Conservation (phyloP, 1,140 invertebrate species). For the Adelges cooleyi region DNA sequence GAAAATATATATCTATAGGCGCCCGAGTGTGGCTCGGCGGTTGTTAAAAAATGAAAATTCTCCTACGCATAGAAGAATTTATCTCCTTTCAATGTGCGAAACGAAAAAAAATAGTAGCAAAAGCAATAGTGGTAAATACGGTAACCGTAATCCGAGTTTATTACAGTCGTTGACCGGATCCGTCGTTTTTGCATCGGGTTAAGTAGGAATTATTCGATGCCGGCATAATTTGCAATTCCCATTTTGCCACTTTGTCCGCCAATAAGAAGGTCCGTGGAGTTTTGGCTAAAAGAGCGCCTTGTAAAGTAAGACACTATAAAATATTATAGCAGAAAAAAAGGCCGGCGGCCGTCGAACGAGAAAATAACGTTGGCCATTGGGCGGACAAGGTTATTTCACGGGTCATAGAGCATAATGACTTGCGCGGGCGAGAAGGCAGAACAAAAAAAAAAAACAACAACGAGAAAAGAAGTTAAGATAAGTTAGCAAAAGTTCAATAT, state of each 20-base stretch:
- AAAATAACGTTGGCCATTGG: background rate
- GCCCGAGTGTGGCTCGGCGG: too few relatives aligned
- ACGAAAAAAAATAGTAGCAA: too few relatives aligned
- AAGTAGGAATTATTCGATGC: background rate
- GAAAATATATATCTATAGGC: too few relatives aligned
- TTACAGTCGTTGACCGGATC: too few relatives aligned
- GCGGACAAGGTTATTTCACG: constrained; percentile 19
- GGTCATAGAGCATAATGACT: constrained; percentile 18
- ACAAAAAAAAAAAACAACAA: background rate
- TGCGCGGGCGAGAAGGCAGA: background rate
- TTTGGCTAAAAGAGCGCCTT: background rate
- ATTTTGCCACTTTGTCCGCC: background rate
- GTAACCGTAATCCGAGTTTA: too few relatives aligned
- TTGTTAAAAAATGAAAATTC: too few relatives aligned
- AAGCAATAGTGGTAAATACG: too few relatives aligned
- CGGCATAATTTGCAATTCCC: background rate
- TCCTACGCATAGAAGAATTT: too few relatives aligned
- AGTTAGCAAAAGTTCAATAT: too few relatives aligned
- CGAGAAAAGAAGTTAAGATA: background rate
- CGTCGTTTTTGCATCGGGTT: too few relatives aligned
- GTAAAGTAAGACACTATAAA: constrained; percentile 9
- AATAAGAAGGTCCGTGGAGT: background rate
- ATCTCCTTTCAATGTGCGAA: too few relatives aligned
- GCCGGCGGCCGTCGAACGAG: background rate
- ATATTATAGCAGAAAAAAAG: too few relatives aligned